phyloP scores from a whole-genome alignment of 92 coral and sea anemone genomes.

The Umimayanthus chanpuru region DNA sequence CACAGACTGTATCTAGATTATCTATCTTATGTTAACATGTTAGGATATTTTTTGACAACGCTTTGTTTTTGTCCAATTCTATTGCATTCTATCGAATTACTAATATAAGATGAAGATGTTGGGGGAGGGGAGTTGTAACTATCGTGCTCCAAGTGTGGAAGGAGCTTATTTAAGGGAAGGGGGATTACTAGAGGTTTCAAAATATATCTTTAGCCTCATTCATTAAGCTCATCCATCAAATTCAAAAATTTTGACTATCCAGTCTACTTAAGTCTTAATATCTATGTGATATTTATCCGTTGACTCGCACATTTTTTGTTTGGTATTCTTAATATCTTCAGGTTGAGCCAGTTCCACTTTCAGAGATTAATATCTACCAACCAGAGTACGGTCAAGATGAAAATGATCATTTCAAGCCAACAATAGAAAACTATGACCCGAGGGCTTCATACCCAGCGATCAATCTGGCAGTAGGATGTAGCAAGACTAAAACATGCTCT shows the following conservation, averaged over 20 bases:
- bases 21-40: too few relatives aligned
- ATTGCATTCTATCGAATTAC: too few relatives aligned
- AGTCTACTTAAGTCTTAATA: neutral
- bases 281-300: slow-evolving; percentile 9
- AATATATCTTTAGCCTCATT: neutral
- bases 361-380: slow-evolving; percentile 34
- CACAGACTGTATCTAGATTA: too few relatives aligned
- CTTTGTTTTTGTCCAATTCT: too few relatives aligned
- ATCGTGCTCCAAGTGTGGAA: too few relatives aligned
- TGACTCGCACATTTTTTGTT: neutral
- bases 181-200: too few relatives aligned
- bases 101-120: too few relatives aligned
- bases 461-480: slow-evolving; percentile 31
- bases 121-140: too few relatives aligned
- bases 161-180: too few relatives aligned
- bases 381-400: slow-evolving; percentile 39
- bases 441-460: slow-evolving; percentile 40
- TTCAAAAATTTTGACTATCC: neutral
- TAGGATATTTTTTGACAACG: too few relatives aligned
- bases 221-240: neutral
- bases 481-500: slow-evolving; percentile 11
- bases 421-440: slow-evolving; percentile 39
- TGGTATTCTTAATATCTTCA: neutral
- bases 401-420: slow-evolving; percentile 8
- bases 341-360: slow-evolving; percentile 42